These are phyloP conservation scores for Ctenodactylus gundi DNA, from an alignment of 2,113 vertebrate genomes.

Conservation along the genomic window DNA sequence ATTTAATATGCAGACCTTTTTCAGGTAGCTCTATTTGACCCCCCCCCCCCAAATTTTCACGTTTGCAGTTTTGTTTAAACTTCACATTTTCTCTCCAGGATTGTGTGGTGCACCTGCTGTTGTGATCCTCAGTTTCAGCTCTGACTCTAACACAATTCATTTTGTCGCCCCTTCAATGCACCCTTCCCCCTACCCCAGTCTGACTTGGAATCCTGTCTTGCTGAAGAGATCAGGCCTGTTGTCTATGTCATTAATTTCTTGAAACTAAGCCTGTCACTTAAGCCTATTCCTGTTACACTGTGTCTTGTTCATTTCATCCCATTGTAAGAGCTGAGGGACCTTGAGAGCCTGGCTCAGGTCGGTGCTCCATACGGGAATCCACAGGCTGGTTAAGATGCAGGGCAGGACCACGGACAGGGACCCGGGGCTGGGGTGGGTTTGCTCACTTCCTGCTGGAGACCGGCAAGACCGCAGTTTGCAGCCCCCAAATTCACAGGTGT, in stretches of 20 bases:
- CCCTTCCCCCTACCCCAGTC: neutral
- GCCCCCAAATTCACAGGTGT: neutral
- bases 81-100: neutral
- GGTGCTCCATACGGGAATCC: neutral
- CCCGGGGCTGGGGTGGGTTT: neutral
- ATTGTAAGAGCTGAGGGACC: neutral
- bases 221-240: neutral
- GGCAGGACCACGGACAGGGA: constrained; percentile 78
- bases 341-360: neutral
- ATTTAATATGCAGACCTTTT: constrained; percentile 29
- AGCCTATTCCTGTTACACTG: neutral
- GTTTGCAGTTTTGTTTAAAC: neutral
- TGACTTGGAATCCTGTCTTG: neutral
- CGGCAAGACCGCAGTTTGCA: neutral
- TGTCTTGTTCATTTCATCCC: neutral
- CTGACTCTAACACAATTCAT: neutral
- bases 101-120: neutral
- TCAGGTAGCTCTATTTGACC: neutral
- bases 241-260: constrained; percentile 5
- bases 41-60: neutral
- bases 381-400: neutral
- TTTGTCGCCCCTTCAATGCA: too few species aligned
- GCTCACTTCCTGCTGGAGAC: rapidly evolving
- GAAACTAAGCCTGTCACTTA: neutral
- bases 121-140: neutral